Conservation (phyloP, 2,797 vertebrate genomes). For the Enteromius viviparus region DNA sequence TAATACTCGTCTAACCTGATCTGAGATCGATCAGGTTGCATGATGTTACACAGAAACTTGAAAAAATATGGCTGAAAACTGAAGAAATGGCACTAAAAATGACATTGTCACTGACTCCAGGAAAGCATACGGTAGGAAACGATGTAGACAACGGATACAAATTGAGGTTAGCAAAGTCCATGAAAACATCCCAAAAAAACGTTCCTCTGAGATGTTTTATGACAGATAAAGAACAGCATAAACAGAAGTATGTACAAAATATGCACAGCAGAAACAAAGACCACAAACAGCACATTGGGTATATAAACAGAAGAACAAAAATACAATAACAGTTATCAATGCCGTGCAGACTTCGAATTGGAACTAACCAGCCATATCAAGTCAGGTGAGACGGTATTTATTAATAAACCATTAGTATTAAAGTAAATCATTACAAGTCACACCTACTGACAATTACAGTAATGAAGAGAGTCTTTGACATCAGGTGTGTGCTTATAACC, state of each 20-base stretch:
- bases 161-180: constrained; percentile 9
- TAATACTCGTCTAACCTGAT: constrained; percentile 1
- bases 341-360: constrained; percentile 37
- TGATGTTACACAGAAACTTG: neutral
- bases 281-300: constrained; percentile 17
- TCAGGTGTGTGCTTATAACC: neutral
- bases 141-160: constrained; percentile 2
- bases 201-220: neutral
- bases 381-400: neutral
- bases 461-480: neutral
- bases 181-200: constrained; percentile 15
- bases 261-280: constrained; percentile 14
- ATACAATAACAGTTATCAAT: constrained; percentile 25
- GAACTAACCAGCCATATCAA: neutral
- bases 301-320: neutral
- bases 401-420: neutral
- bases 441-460: neutral
- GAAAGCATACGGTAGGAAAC: neutral
- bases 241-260: neutral
- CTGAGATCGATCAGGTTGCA: constrained; percentile 5
- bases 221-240: constrained; percentile 21
- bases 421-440: neutral
- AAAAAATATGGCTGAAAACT: constrained; percentile 7
- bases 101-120: constrained; percentile 1
- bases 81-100: neutral